phyloP scores from a whole-genome alignment of 1,140 invertebrate species.

The Onthophagus taurus region DNA sequence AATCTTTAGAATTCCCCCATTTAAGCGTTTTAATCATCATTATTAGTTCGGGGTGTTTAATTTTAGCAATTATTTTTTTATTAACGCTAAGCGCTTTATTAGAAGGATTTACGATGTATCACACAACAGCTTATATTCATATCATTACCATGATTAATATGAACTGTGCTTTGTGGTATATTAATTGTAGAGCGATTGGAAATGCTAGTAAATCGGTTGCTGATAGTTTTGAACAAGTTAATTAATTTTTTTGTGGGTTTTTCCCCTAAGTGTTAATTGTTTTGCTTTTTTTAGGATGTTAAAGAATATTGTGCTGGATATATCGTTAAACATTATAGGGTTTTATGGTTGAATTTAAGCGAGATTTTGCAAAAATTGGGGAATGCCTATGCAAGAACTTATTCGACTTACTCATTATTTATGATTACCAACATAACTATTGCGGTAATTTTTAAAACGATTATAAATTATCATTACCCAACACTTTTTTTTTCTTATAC shows the following conservation, averaged over 20 bases:
- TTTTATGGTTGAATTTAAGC: constrained; percentile 49
- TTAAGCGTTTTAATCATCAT: constrained; percentile 46
- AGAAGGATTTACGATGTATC: constrained; percentile 49
- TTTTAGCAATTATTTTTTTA: constrained; percentile 46
- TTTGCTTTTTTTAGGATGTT: constrained; percentile 39
- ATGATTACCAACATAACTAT: constrained; percentile 41
- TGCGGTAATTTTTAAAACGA: constrained; percentile 32
- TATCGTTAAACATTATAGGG: constrained; percentile 47
- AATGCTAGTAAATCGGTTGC: constrained; percentile 39
- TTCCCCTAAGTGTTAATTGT: too few species aligned
- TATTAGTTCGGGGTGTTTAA: constrained; percentile 47
- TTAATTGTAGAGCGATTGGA: constrained; percentile 51
- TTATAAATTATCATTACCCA: too few species aligned
- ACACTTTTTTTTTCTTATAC: too few species aligned
- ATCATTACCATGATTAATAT: constrained; percentile 56
- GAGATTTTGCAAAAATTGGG: constrained; percentile 49
- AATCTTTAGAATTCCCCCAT: constrained; percentile 47
- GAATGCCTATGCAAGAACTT: constrained; percentile 51
- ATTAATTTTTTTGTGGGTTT: too few species aligned
- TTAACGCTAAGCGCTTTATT: constrained; percentile 45
- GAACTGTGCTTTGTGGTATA: constrained; percentile 55
- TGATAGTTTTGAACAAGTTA: constrained; percentile 33
- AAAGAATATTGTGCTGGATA: constrained; percentile 40
- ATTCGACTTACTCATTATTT: constrained; percentile 50
- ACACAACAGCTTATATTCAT: constrained; percentile 50